phyloP scores from a whole-genome alignment of 2,113 vertebrate genomes.

The Heterochromis multidens region DNA sequence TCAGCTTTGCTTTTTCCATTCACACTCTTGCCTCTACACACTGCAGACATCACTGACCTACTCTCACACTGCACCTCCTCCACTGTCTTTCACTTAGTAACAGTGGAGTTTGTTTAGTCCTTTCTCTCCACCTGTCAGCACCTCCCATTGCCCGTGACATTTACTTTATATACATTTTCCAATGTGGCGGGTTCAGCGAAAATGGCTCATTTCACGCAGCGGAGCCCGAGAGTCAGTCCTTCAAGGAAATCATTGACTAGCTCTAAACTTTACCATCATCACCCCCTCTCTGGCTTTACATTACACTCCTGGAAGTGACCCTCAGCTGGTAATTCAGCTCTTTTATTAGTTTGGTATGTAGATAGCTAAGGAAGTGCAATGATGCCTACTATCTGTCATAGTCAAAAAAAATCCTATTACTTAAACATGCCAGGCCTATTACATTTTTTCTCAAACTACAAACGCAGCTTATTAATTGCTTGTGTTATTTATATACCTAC shows the following conservation, averaged over 20 bases:
- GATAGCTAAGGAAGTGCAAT: conserved; percentile 11
- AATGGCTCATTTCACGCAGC: conserved; percentile 50
- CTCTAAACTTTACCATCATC: conserved; percentile 54
- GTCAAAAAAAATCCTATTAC: background rate
- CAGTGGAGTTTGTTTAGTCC: conserved; percentile 66
- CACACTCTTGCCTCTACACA: conserved; percentile 55
- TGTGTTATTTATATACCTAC: conserved; percentile 24
- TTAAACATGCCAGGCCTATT: background rate
- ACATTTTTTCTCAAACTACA: background rate
- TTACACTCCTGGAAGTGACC: conserved; percentile 27
- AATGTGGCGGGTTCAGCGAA: conserved; percentile 35
- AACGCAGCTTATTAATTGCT: conserved; percentile 8
- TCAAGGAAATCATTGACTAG: conserved; percentile 58
- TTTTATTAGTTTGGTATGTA: conserved; percentile 24
- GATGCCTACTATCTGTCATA: background rate
- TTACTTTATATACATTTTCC: conserved; percentile 71
- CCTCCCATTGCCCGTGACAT: conserved; percentile 67
- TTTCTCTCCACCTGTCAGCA: conserved; percentile 69
- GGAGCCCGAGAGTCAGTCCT: conserved; percentile 29
- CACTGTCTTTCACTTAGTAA: conserved; percentile 60
- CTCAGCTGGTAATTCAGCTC: conserved; percentile 28
- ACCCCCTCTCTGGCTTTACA: conserved; percentile 27
- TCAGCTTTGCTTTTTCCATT: conserved; percentile 74
- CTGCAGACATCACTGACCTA: conserved; percentile 47
- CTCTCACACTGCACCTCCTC: conserved; percentile 48